These are phyloP conservation scores for Athrips mouffetella DNA, from an alignment of 2,888 invertebrate genomes.

Conservation along the genomic window DNA sequence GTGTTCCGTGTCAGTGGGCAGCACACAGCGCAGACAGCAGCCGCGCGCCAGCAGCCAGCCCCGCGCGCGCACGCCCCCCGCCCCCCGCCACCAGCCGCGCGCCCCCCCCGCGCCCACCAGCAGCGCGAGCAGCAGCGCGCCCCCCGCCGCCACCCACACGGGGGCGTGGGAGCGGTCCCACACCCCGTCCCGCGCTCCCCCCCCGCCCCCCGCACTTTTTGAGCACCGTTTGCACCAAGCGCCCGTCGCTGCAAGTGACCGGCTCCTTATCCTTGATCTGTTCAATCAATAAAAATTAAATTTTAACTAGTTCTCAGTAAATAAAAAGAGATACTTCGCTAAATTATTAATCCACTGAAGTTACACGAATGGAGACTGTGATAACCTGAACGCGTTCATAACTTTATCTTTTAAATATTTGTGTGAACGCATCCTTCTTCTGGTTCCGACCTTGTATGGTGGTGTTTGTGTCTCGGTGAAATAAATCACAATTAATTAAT, in stretches of 20 bases:
- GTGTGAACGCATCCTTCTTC: too few species aligned
- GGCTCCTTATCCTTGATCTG: conserved; percentile 2
- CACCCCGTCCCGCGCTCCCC: conserved; percentile 17
- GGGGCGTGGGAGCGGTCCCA: conserved; percentile 17
- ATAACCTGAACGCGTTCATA: too few species aligned
- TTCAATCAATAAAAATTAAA: not conserved
- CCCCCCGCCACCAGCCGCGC: conserved; percentile 17
- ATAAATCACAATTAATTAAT: too few species aligned
- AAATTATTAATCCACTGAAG: too few species aligned
- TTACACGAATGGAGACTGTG: too few species aligned
- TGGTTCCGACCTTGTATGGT: too few species aligned
- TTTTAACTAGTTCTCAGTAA: too few species aligned
- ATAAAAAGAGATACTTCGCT: too few species aligned
- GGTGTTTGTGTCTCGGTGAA: too few species aligned
- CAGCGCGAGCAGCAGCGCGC: conserved; percentile 19
- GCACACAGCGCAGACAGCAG: conserved; percentile 23
- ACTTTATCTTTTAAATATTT: too few species aligned
- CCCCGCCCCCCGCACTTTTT: not conserved
- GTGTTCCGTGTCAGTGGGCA: conserved; percentile 27
- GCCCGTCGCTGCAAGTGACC: conserved; percentile 13
- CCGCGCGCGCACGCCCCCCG: conserved; percentile 25
- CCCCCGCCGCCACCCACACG: not conserved
- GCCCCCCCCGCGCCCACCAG: conserved; percentile 22
- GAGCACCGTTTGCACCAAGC: conserved; percentile 30
- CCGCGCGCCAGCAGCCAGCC: conserved; percentile 24